phyloP scores from a whole-genome alignment of 2,113 vertebrate species.

The Oryzias melastigma region DNA sequence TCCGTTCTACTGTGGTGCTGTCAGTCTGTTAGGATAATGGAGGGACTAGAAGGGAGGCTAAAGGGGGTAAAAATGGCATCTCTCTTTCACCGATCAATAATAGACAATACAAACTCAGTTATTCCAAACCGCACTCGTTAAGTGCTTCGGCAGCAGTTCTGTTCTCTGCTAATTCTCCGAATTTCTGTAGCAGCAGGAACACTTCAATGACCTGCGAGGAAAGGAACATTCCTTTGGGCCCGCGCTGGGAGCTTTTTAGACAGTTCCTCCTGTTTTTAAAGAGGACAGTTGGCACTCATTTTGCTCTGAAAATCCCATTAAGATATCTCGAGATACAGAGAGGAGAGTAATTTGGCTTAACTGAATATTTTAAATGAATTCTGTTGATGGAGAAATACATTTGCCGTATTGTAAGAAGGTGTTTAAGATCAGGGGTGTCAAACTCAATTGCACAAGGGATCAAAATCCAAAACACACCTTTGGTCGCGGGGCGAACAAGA shows the following conservation, averaged over 20 bases:
- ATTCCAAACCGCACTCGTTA: slow-evolving; percentile 4
- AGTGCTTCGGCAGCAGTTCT: neutral
- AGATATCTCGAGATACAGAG: slow-evolving; percentile 60
- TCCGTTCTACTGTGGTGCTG: slow-evolving; percentile 2
- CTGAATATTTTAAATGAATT: slow-evolving; percentile 44
- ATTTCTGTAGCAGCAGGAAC: slow-evolving; percentile 12
- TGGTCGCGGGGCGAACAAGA: too few species aligned
- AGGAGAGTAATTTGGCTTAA: slow-evolving; percentile 44
- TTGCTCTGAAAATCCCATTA: slow-evolving; percentile 60
- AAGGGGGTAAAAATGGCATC: slow-evolving; percentile 8
- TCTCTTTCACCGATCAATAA: slow-evolving; percentile 26
- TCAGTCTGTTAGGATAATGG: slow-evolving; percentile 1
- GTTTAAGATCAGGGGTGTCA: too few species aligned
- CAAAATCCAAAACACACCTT: too few species aligned
- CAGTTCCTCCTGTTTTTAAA: slow-evolving; percentile 25
- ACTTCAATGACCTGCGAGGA: slow-evolving; percentile 6
- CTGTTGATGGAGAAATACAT: slow-evolving; percentile 38
- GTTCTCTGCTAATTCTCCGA: slow-evolving; percentile 7
- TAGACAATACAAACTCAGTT: neutral
- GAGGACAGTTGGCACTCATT: slow-evolving; percentile 45
- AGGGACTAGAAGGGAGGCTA: slow-evolving; percentile 8
- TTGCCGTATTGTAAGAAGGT: slow-evolving; percentile 28
- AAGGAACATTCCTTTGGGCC: slow-evolving; percentile 10
- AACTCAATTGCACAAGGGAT: too few species aligned
- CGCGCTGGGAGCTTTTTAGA: slow-evolving; percentile 53